Evolutionary conservation across 2,113 vertebrate genomes (phyloP), one percentile per base, ranked within the genome.

Genomic region (Chauna torquata): DNA sequence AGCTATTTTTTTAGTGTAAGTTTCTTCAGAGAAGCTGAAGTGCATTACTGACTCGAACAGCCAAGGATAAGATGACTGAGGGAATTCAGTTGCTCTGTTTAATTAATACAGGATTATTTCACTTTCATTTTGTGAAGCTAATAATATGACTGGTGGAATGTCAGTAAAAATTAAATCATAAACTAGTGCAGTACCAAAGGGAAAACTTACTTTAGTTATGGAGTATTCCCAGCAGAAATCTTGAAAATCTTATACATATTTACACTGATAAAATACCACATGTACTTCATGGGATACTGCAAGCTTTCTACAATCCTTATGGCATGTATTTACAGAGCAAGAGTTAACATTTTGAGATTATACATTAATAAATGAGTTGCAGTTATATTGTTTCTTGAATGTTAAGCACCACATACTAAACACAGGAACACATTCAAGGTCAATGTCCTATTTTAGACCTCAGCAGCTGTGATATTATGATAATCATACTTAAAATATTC

Each of bases 51-150:
- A 95, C 95, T 97, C 91, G 97, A 92, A 89, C 88, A 97, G 93
- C 95, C 95, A 96, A 97, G 96, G 97, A 96, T 94, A 97, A 97
- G 97, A 96, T 96, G 97, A 97, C 87, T 97, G 96, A 98, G 94
- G 96, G 97, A 97, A 97, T 98, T 97, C 89, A 71, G 94, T 97
- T 98, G 97, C 97, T 97, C 98, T 97, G 95, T 97, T 98, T 98
- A 98, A 98, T 98, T 98, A 98, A 98, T 98, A 98, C 96, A 96
- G 98, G 97, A 98, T 98, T 98, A 98, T 98, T 98, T 98, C 98
- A 97, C 96, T 98, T 98, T 97, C 96, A 97, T 98, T 98, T 98
- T 98, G 97, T 96, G 97, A 95, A 96, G 97, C 96, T 98, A 98
- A 98, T 98, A 98, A 98, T 97, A 98, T 90, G 97, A 98, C 97